Evolutionary conservation across 1,140 invertebrate genomes (phyloP), one percentile per base, ranked within the genome.

Genomic region (Drosophila grimshawi): DNA sequence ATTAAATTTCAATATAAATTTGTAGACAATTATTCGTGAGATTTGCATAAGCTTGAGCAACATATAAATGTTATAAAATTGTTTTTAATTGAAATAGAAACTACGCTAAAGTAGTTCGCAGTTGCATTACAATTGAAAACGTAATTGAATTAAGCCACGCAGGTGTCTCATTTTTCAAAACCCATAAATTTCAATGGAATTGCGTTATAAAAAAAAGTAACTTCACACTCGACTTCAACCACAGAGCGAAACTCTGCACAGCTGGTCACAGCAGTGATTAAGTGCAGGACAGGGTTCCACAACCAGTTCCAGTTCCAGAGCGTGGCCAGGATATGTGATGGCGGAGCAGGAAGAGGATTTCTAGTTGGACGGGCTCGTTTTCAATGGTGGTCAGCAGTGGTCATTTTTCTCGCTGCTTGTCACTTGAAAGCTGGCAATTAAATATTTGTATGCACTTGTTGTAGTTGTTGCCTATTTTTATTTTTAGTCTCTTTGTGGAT

Each of bases 391-490:
- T 80, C 48, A 67, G 67, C 66, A 72, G 63, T 59, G 74, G 64
- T 76, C 74, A 88, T 88, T 89, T 88, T 73, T 88, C 74, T 85
- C 81, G 63, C 81, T 64, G 75, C 55, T 66, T 89, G 81, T 90
- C 81, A 81, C 81, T 86, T 71, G 68, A 78, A 85, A 89, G 86
- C 85, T 89, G 86, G 86, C 86, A 89, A 89, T 90, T 89, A 89
- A 89, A 89, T 88, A 89, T 90, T 81, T 80, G 63, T 67, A 72
- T 48, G 45, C 59, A 7, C 6, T 5, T 6, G 39, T 43, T n/a
- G 51, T 62, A 59, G 49, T 52, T 62, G 61, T 72, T 60, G 5
- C 32, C 49, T 19, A 19, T 11, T 41, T 70, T 51, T 53, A 60
- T 76, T 66, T 63, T 65, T 37, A 33, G 37, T 66, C 30, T 66